Base-by-base conservation (phyloP, 2,888 invertebrate species). In the Pseudococcus jackbeardsleyi region DNA sequence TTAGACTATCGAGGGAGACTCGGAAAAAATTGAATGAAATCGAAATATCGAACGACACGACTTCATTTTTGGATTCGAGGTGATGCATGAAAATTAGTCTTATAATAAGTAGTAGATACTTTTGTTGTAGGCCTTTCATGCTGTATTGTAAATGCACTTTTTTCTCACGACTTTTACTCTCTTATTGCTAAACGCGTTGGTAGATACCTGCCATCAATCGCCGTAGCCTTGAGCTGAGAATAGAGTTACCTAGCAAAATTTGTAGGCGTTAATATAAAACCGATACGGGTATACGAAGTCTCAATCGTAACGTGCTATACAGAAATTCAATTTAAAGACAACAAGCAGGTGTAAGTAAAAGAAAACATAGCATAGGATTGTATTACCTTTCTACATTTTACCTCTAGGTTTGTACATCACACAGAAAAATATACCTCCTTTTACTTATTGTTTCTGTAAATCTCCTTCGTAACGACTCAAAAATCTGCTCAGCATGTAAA, bases 251-350 rank as follows among this genome's bases (percentile, higher is more conserved):
- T 68, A 9, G 68, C 4, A 68, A 68, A 68, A 26, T 68, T 22
- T 26, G 26, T 68, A 68, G 68, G 68, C 68, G 26, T 68, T 68
- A 26, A 68, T 68, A 68, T 68, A 22, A 64, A 54, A 54, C 68
- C 68, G 68, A 68, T 68, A 68, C 26, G 68, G 68, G 26, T 68
- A 33, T 33, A 26, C 68, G 68, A 68, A 68, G 5, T 15, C 26
- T 68, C 68, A 68, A 68, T 68, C 68, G 68, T 68, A 68, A 68
- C 68, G 26, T 26, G 26, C 22, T 26, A 42, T 42, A 42, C 9
- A 68, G 68, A 26, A 68, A 26, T 68, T 68, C 68, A 68, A 68
- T 68, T 68, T 68, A 68, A 26, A 68, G 68, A 68, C 68, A 68
- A 26, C 22, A 22, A 26, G 26, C 26, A 22, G 68, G 22, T 26